A percentile compares a stretch with the other conserved stretches of the same genome.
phyloP scores from a whole-genome alignment of 64 coral and sea anemone genomes.

The Dendrophyllia cribrosa region DNA sequence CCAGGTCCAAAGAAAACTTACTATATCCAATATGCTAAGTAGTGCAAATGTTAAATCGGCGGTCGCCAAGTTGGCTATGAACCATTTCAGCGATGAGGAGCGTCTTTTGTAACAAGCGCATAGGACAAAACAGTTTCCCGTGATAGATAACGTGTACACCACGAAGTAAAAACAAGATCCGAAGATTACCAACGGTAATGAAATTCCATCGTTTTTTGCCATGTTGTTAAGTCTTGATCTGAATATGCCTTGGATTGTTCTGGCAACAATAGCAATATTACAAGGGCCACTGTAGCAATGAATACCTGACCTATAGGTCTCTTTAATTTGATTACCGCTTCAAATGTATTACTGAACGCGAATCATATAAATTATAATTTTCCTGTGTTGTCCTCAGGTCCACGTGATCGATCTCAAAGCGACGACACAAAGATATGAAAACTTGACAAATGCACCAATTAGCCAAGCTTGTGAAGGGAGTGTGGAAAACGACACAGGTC shows the following conservation, averaged over 20 bases:
- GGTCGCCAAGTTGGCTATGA: slow-evolving; percentile 44
- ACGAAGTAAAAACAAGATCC: background rate
- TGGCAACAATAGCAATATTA: background rate
- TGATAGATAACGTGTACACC: background rate
- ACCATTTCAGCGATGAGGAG: background rate
- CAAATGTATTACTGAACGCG: too few species aligned
- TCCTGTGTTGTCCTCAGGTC: too few species aligned
- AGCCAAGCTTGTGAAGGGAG: too few species aligned
- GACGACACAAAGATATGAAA: too few species aligned
- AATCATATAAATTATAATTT: too few species aligned
- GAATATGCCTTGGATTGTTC: background rate
- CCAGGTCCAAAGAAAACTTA: slow-evolving; percentile 33
- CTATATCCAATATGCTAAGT: slow-evolving; percentile 50
- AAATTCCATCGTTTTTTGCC: background rate
- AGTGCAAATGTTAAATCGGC: slow-evolving; percentile 27
- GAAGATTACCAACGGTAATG: background rate
- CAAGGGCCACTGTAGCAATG: too few species aligned
- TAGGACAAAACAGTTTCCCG: slow-evolving; percentile 42
- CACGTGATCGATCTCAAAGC: too few species aligned
- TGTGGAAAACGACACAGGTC: too few species aligned
- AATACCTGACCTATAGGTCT: too few species aligned
- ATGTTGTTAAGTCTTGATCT: background rate
- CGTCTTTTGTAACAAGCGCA: slow-evolving; percentile 18
- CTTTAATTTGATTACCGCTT: too few species aligned
- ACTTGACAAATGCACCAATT: too few species aligned